Evolutionary conservation across 2,888 invertebrate genomes (phyloP).

Genomic region (Latheticus oryzae): DNA sequence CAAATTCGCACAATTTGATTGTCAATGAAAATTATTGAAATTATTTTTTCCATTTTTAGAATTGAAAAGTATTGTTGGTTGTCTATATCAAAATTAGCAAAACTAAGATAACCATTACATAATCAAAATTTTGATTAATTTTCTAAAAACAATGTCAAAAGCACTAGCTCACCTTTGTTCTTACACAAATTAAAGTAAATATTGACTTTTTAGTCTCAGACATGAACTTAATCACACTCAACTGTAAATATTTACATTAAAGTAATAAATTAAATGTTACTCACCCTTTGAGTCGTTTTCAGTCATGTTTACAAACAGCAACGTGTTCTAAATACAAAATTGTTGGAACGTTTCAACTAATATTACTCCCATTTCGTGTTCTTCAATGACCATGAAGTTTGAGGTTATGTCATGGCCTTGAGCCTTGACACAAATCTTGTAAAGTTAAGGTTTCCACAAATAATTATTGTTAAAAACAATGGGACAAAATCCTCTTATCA

Average conservation of each 20-base stretch:
- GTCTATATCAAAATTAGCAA: no score
- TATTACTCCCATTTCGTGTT: conserved; percentile 6
- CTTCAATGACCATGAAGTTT: conserved; percentile 32
- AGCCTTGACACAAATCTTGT: conserved; percentile 30
- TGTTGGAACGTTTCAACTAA: background rate
- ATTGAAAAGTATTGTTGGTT: no score
- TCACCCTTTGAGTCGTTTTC: conserved; percentile 17
- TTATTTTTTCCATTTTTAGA: no score
- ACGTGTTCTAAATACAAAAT: conserved; percentile 13
- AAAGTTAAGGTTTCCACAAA: conserved; percentile 22
- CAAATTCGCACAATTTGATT: no score
- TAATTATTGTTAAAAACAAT: conserved; percentile 15
- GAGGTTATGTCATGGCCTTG: conserved; percentile 41
- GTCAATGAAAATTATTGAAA: no score
- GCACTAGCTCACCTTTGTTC: background rate
- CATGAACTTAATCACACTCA: conserved; percentile 4
- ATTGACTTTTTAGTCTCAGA: background rate
- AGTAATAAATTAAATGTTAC: no score
- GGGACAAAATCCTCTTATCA: no score
- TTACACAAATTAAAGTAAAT: background rate
- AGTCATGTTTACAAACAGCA: conserved; percentile 4
- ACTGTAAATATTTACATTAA: conserved; percentile 14
- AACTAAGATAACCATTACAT: no score
- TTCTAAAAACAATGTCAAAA: no score
- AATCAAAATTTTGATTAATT: no score